phyloP scores from a whole-genome alignment of 1,140 invertebrate genomes.

The Drosophila bocqueti region DNA sequence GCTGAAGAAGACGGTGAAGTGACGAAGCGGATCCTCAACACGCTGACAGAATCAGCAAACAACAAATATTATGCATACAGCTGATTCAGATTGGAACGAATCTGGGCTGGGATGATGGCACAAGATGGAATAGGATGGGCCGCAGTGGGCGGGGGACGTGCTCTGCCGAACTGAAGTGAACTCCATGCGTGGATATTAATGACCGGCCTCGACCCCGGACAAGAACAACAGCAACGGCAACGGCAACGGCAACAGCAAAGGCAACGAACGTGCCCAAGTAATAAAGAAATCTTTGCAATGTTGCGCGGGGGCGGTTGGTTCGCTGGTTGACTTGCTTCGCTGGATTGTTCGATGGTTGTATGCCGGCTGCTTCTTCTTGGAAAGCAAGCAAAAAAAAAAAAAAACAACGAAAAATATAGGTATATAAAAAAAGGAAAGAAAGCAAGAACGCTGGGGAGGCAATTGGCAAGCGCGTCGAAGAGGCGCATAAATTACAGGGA shows the following conservation, averaged over 20 bases:
- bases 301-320: conserved; percentile 66
- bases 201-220: conserved; percentile 82
- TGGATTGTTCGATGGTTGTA: conserved; percentile 20
- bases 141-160: conserved; percentile 7
- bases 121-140: conserved; percentile 1
- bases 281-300: conserved; percentile 80
- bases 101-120: conserved; percentile 18
- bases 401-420: neutral
- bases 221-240: conserved; percentile 19
- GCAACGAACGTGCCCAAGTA: conserved; percentile 78
- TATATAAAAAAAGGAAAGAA: conserved; percentile 7
- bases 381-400: conserved; percentile 18
- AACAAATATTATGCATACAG: conserved; percentile 69
- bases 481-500: conserved; percentile 76
- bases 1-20: conserved; percentile 37
- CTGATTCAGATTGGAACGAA: conserved; percentile 69
- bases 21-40: conserved; percentile 74
- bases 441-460: conserved; percentile 17
- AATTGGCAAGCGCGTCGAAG: conserved; percentile 80
- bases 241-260: conserved; percentile 6
- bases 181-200: conserved; percentile 80
- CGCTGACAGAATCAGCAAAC: conserved; percentile 62
- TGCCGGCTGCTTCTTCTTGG: conserved; percentile 67
- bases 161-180: conserved; percentile 45
- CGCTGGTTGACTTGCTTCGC: conserved; percentile 41